Evolutionary conservation across 2,888 invertebrate species (phyloP).

Genomic region (Therioaphis trifolii): DNA sequence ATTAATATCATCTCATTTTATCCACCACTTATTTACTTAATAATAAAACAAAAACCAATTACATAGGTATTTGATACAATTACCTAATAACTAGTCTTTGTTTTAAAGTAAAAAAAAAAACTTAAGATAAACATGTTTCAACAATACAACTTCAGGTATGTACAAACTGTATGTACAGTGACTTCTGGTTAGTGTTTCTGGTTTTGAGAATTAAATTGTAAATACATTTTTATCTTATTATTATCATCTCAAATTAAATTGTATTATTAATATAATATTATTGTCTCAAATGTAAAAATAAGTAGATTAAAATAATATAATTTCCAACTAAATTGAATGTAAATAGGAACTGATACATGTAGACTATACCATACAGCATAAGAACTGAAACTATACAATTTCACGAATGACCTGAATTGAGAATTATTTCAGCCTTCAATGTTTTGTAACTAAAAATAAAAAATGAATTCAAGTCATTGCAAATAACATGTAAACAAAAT

Average conservation of each 20-base stretch:
- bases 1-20: no score
- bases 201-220: no score
- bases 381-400: neutral
- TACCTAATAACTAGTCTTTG: neutral
- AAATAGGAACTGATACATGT: neutral
- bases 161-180: neutral
- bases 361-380: no score
- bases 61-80: no score
- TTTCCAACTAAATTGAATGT: neutral
- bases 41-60: no score
- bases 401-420: constrained; percentile 17
- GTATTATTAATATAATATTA: no score
- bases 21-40: no score
- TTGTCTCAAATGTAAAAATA: no score
- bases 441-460: neutral
- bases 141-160: neutral
- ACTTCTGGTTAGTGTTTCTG: neutral
- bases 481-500: constrained; percentile 46
- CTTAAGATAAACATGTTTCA: neutral
- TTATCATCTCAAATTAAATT: no score
- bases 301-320: no score
- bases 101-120: neutral
- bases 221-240: no score
- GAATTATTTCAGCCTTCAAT: constrained; percentile 54
- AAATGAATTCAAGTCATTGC: constrained; percentile 12